These are phyloP conservation scores for Tragelaphus buxtoni DNA, from an alignment of 2,113 vertebrate genomes.

Conservation along the genomic window DNA sequence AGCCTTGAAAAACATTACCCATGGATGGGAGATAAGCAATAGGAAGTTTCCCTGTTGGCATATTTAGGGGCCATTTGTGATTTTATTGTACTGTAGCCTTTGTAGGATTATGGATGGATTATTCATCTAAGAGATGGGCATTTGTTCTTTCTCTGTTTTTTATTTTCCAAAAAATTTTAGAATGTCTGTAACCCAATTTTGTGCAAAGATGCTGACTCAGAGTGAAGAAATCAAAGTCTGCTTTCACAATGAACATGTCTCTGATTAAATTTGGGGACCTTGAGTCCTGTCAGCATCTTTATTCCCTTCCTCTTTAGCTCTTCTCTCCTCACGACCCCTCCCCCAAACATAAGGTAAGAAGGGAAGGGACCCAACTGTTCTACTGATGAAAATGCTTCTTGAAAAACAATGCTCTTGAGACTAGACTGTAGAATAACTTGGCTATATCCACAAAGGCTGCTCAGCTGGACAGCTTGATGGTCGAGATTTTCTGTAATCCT, in stretches of 20 bases:
- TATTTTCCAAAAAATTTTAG: constrained; percentile 17
- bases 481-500: background rate
- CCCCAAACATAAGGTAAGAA: background rate
- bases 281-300: constrained; percentile 27
- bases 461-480: background rate
- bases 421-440: background rate
- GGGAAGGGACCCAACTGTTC: background rate
- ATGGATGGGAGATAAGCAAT: background rate
- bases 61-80: constrained; percentile 11
- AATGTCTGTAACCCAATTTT: constrained; percentile 47
- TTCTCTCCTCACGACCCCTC: background rate
- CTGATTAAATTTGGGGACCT: constrained; percentile 19
- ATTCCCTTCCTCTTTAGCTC: background rate
- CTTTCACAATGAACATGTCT: background rate
- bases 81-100: constrained; percentile 13
- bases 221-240: constrained; percentile 50
- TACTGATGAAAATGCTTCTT: background rate
- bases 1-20: background rate
- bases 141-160: constrained; percentile 58
- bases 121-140: constrained; percentile 19
- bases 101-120: background rate
- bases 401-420: background rate
- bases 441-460: background rate
- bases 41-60: background rate
- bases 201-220: constrained; percentile 50